Evolutionary conservation across 2,113 vertebrate genomes (phyloP).

Genomic region (Lycaon pictus): DNA sequence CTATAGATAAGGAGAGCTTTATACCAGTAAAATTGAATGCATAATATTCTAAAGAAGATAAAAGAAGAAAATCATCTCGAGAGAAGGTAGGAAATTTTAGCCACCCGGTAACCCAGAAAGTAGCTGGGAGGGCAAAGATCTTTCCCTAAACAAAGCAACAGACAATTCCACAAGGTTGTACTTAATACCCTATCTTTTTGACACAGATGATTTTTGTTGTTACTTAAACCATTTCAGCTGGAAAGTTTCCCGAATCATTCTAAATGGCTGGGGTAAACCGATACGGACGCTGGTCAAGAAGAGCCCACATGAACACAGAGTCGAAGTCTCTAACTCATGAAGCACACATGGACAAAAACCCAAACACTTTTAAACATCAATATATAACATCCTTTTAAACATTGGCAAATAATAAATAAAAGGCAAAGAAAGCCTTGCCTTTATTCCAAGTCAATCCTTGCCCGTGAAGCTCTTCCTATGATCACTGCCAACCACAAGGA

Average conservation of each 20-base stretch:
- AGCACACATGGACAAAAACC: neutral
- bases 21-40: neutral
- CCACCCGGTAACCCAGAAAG: neutral
- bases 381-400: neutral
- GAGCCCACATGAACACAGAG: neutral
- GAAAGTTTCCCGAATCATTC: neutral
- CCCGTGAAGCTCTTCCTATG: neutral
- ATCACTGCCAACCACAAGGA: neutral
- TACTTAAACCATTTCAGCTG: neutral
- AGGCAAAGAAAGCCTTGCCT: neutral
- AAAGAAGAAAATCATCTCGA: neutral
- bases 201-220: neutral
- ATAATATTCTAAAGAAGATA: conserved; percentile 5
- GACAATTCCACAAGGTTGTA: neutral
- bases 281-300: neutral
- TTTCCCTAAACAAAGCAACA: neutral
- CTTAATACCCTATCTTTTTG: neutral
- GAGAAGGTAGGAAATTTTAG: neutral
- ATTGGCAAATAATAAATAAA: neutral
- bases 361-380: neutral
- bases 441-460: neutral
- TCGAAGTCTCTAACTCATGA: neutral
- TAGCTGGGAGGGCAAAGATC: neutral
- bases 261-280: too few relatives aligned
- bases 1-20: neutral